Evolutionary conservation across 2,113 vertebrate species (phyloP).

Genomic region (Catharus minimus): DNA sequence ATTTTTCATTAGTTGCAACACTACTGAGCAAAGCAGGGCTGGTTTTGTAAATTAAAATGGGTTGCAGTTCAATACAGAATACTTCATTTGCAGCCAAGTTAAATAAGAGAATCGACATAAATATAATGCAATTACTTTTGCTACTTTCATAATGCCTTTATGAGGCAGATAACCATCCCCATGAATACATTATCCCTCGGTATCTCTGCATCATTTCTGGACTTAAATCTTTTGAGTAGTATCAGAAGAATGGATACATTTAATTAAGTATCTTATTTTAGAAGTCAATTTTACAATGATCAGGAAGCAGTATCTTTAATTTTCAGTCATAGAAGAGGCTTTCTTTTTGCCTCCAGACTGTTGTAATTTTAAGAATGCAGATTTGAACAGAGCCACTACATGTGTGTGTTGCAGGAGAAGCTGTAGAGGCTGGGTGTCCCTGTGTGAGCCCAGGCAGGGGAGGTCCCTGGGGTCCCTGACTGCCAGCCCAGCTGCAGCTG

Average conservation of each 20-base stretch:
- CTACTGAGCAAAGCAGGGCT: constrained; percentile 41
- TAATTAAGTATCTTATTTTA: constrained; percentile 67
- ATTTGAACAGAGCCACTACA: not conserved
- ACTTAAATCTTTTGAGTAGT: constrained; percentile 50
- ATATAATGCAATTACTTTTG: constrained; percentile 64
- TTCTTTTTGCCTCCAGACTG: not conserved
- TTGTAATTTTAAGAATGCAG: not conserved
- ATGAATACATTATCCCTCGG: constrained; percentile 38
- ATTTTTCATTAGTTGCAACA: constrained; percentile 60
- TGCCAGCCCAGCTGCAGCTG: not conserved
- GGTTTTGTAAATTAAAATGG: constrained; percentile 63
- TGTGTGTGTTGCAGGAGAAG: not conserved
- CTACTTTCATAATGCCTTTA: constrained; percentile 51
- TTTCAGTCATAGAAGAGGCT: not conserved
- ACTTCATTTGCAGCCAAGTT: constrained; percentile 63
- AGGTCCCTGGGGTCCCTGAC: not conserved
- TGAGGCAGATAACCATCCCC: constrained; percentile 60
- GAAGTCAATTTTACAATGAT: constrained; percentile 35
- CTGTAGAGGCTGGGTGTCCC: not conserved
- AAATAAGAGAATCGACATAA: constrained; percentile 70
- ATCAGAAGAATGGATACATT: constrained; percentile 50
- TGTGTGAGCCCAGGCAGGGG: not conserved
- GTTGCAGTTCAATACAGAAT: constrained; percentile 65
- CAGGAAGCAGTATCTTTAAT: constrained; percentile 41
- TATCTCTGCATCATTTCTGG: constrained; percentile 32